Conservation (phyloP, 2,888 invertebrate species). For the Acleris cristana region DNA sequence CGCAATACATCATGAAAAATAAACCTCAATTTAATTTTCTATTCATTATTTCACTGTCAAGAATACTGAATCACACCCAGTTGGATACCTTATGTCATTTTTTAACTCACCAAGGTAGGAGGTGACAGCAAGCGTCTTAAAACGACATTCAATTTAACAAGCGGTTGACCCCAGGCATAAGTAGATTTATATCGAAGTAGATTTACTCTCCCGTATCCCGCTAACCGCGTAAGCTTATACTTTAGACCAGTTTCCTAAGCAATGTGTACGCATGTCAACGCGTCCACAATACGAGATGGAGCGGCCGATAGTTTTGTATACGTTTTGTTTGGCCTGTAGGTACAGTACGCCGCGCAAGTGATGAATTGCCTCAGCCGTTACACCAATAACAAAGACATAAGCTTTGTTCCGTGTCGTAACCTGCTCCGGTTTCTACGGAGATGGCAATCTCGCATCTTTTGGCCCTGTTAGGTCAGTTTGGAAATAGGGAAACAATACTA, state of each 20-base stretch:
- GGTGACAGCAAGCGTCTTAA: too few species aligned
- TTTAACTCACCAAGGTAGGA: too few species aligned
- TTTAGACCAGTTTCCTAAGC: slow-evolving; percentile 13
- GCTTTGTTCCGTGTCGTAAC: slow-evolving; percentile 33
- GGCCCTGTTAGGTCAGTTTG: slow-evolving; percentile 14
- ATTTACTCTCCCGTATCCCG: background rate
- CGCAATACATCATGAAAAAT: too few species aligned
- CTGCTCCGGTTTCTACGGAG: slow-evolving; percentile 24
- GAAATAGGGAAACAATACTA: slow-evolving; percentile 17
- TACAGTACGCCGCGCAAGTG: slow-evolving; percentile 46
- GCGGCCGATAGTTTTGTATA: slow-evolving; percentile 57
- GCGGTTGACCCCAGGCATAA: too few species aligned
- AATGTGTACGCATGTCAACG: slow-evolving; percentile 42
- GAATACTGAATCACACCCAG: background rate
- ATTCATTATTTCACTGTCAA: background rate
- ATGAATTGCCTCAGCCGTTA: slow-evolving; percentile 15
- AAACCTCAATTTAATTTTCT: background rate
- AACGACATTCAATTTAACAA: too few species aligned
- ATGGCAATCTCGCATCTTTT: slow-evolving; percentile 7
- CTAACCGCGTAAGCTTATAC: slow-evolving; percentile 5
- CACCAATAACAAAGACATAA: slow-evolving; percentile 22
- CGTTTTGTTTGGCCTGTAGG: slow-evolving; percentile 51
- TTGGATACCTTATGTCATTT: too few species aligned
- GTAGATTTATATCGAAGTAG: too few species aligned
- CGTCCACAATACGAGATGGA: slow-evolving; percentile 51